Base-by-base conservation (phyloP, 1,140 invertebrate genomes). In the Aphidius gifuensis region DNA sequence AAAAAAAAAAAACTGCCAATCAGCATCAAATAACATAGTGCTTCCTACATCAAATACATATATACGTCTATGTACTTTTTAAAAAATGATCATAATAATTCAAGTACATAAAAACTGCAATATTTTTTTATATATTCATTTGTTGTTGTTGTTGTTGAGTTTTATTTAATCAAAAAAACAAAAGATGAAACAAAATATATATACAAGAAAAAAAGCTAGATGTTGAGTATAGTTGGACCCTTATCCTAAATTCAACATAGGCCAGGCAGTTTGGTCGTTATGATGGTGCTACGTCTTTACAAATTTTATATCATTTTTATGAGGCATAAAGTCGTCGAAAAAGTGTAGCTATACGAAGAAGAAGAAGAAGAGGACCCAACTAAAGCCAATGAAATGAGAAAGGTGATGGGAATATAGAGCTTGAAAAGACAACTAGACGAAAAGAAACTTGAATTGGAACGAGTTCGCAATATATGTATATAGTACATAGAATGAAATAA, bases 241-340 rank as follows among this genome's bases (percentile, higher is more conserved):
- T 71, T 68, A 64, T 71, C 68, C 67, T 65, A 67, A 53, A 62
- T 69, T 71, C 73, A 72, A 72, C 68, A 74, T 70, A 68, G 62
- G 56, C 66, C 66, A 70, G 76, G 76, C 69, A 73, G 72, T 74
- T 74, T 64, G 67, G 70, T 79, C 74, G 74, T 79, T 77, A 77
- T 73, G 23, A 32, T 32, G 68, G 60, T 61, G 74, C 71, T 72
- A 69, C 76, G 73, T 80, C 77, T 79, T 78, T 79, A 80, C 78
- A 80, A 80, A 80, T 80, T 80, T 79, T 80, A 79, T 79, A 79
- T 78, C 71, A 77, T 77, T 80, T 80, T 80, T 80, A 80, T 77
- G 77, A 78, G 71, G 70, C 78, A 79, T 80, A 80, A 79, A 79
- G 74, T 80, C 73, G 72, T 73, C 76, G 72, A 74, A 74, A 74